A percentile compares a stretch with the other conserved stretches of the same genome.
These are phyloP conservation scores for Progne subis DNA, from an alignment of 2,113 vertebrate species.

Conservation along the genomic window DNA sequence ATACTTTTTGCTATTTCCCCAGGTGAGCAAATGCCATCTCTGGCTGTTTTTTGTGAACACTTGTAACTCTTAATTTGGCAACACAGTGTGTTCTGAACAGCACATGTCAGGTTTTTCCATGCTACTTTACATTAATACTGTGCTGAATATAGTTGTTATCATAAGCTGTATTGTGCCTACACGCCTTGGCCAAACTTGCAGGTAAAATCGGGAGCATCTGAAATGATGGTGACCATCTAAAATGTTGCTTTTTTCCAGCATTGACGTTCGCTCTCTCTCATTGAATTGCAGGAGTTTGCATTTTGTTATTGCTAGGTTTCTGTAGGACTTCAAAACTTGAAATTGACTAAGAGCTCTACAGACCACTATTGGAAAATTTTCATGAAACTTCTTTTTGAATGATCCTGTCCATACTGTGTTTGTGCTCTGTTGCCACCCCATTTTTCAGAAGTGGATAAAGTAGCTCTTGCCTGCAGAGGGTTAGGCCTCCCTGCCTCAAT, in stretches of 20 bases:
- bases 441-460: neutral
- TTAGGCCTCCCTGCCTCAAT: neutral
- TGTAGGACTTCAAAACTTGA: neutral
- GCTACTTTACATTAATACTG: neutral
- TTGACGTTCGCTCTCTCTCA: accelerated
- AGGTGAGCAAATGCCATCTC: neutral
- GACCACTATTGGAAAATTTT: neutral
- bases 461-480: neutral
- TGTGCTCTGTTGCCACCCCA: neutral
- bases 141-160: neutral
- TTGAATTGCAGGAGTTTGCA: neutral
- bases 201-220: neutral
- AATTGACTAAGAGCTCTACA: neutral
- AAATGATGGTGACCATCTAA: neutral
- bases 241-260: neutral
- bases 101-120: accelerated
- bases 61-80: neutral
- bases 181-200: neutral
- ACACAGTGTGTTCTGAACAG: neutral
- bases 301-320: neutral
- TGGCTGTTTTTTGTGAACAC: neutral
- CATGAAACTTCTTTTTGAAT: neutral
- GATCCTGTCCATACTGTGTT: neutral
- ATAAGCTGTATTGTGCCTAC: neutral
- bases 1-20: neutral